Base-by-base conservation (phyloP, 92 coral and sea anemone genomes). In the Pocillopora grandis region DNA sequence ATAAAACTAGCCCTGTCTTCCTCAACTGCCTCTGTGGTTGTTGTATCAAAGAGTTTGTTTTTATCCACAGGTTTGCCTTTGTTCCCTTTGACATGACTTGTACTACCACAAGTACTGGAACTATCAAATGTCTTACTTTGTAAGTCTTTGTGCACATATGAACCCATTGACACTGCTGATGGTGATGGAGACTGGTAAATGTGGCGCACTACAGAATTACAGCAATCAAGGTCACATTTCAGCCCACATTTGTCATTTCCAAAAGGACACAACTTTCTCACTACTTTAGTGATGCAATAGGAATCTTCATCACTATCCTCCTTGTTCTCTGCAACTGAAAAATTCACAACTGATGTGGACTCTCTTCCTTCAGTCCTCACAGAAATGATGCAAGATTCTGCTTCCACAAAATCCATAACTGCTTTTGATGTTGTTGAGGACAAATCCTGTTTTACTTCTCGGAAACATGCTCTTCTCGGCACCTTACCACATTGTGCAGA, bases 271-370 rank as follows among this genome's bases (percentile, higher is more conserved):
- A 72, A 64, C 33, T 56, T 62, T 62, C 20, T 84, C 52, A 78
- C 71, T 2, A 84, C 86, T 16, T 80, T 89, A 21, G 92, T 85
- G 27, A 80, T 85, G 14, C 36, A 23, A 62, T 88, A 88, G 12
- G 59, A 23, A 15, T 85, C 87, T 1, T 70, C 80, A 7, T 89
- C 79, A 12, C 21, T 61, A 58, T 62, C 76, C 69, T 63, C 49
- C 36, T 74, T 55, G 55, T 17, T 21, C 48, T 35, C 23, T 6
- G 48, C 35, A 59, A 58, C 21, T 20, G 74, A 58, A 16, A 42
- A 71, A 14, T 23, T 42, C 14, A 19, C 68, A 35, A 37, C 49
- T 20, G 71, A 71, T 0, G 10, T 37, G 13, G 36, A 19, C 11
- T 17, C n/a, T 36, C 52, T 0, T 71, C 12, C 59, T 18, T 42